Conservation (phyloP, 2,888 invertebrate genomes). For the Psylliodes chrysocephalus region DNA sequence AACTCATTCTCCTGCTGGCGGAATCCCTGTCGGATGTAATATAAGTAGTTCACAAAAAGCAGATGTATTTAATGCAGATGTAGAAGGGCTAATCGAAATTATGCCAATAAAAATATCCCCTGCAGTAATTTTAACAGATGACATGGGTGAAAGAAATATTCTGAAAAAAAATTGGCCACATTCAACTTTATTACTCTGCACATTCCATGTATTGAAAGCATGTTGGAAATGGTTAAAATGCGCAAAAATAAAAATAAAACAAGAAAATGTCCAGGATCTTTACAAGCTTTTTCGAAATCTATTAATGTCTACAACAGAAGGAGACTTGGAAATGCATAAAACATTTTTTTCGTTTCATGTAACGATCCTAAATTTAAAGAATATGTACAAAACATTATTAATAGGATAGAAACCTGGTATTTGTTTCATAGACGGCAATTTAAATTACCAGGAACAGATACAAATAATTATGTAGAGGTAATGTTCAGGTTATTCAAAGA, state of each 20-base stretch:
- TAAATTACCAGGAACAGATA: constrained; percentile 15
- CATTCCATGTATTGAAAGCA: too few relatives aligned
- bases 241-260: constrained; percentile 11
- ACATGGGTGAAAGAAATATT: constrained; percentile 20
- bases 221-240: constrained; percentile 20
- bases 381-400: constrained; percentile 20
- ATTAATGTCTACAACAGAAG: constrained; percentile 13
- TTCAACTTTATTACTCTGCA: constrained; percentile 12
- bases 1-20: constrained; percentile 39
- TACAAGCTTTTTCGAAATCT: constrained; percentile 17
- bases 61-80: constrained; percentile 23
- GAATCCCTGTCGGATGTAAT: constrained; percentile 41
- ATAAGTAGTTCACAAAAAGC: constrained; percentile 37
- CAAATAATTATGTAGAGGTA: constrained; percentile 24
- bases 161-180: constrained; percentile 19
- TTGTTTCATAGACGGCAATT: constrained; percentile 8
- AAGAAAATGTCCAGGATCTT: constrained; percentile 9
- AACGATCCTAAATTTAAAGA: constrained; percentile 10
- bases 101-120: constrained; percentile 32
- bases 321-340: constrained; percentile 14
- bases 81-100: constrained; percentile 26
- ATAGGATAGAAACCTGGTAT: constrained; percentile 17
- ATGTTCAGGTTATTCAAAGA: constrained; percentile 15
- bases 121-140: constrained; percentile 9
- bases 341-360: constrained; percentile 10